A percentile compares a stretch with the other conserved stretches of the same genome.
These are phyloP conservation scores for Temnothorax nylanderi DNA, from an alignment of 1,140 invertebrate genomes.

Conservation along the genomic window DNA sequence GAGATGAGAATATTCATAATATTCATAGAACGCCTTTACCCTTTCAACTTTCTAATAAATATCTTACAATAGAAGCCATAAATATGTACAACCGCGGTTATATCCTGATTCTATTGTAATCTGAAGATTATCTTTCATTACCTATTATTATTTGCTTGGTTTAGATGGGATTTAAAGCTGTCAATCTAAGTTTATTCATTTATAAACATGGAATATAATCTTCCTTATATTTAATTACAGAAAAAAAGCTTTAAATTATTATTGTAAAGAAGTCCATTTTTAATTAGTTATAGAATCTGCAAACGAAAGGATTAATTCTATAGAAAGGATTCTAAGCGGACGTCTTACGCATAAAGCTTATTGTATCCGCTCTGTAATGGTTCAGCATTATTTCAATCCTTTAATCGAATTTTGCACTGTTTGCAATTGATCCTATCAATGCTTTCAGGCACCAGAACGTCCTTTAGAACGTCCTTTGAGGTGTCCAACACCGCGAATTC, in stretches of 20 bases:
- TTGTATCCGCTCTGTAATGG: not conserved
- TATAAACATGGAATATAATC: not conserved
- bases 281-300: not conserved
- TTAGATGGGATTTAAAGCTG: not conserved
- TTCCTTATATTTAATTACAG: not conserved
- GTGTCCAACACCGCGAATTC: not conserved
- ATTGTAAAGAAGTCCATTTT: not conserved
- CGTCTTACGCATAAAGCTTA: not conserved
- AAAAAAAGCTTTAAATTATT: not conserved
- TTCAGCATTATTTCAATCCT: slow-evolving; percentile 31
- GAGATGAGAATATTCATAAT: slow-evolving; percentile 40
- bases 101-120: not conserved
- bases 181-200: not conserved
- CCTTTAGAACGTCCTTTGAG: slow-evolving; percentile 18
- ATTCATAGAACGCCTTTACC: not conserved
- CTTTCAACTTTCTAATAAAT: slow-evolving; percentile 29
- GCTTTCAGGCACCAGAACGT: not conserved
- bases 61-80: slow-evolving; percentile 11
- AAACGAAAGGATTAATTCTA: slow-evolving; percentile 1
- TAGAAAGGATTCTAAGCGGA: not conserved
- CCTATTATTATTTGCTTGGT: not conserved
- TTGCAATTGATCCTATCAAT: slow-evolving; percentile 28
- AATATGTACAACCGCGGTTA: not conserved
- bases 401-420: slow-evolving; percentile 21
- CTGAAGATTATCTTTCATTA: slow-evolving; percentile 6